Base-by-base conservation (phyloP, 2,113 vertebrate species). In the Zosterops japonicus region DNA sequence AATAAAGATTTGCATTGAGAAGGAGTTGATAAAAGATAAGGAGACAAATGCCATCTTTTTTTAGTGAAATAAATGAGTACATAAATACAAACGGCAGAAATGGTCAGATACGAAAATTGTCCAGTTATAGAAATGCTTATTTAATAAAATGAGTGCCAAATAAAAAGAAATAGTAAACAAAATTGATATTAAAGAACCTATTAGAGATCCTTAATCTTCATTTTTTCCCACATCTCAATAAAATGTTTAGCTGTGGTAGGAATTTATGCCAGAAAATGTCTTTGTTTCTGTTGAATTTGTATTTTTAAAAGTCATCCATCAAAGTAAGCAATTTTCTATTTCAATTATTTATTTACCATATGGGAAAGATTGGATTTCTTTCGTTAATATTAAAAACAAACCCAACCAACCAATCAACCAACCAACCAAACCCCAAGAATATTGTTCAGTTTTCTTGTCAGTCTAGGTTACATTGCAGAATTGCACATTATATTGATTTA, bases 71-170 rank as follows among this genome's bases (percentile, higher is more conserved):
- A 72, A 68, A 21, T 22, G 67, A 49, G 5, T 46, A 50, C 7
- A 27, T 52, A 39, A 74, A 47, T 49, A 46, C 36, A 55, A 65
- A 75, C 0, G 0, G 7, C 49, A 57, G 23, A 75, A 82, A 67
- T 78, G 1, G 3, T 6, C 19, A 79, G 39, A 81, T 79, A 88
- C 0, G 0, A n/a, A 47, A 70, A 68, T 12, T 4, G 5, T 24
- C n/a, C 29, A 33, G 7, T 7, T 11, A 59, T 8, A 56, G 19
- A 75, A 75, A 47, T 53, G 1, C 0, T 53, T 69, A 21, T 55
- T 79, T 71, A 68, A 47, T 33, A 84, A 90, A 77, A 44, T 17
- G 0, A 42, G 6, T 44, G 8, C 1, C 15, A 92, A 90, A 68
- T 55, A n/a, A 72, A 91, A 89, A 49, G 2, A 68, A 91, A 50